Percentiles rank a stretch among this genome's conserved stretches.
These are phyloP conservation scores for Mamestra configurata DNA, from an alignment of 1,140 invertebrate genomes.

Conservation along the genomic window DNA sequence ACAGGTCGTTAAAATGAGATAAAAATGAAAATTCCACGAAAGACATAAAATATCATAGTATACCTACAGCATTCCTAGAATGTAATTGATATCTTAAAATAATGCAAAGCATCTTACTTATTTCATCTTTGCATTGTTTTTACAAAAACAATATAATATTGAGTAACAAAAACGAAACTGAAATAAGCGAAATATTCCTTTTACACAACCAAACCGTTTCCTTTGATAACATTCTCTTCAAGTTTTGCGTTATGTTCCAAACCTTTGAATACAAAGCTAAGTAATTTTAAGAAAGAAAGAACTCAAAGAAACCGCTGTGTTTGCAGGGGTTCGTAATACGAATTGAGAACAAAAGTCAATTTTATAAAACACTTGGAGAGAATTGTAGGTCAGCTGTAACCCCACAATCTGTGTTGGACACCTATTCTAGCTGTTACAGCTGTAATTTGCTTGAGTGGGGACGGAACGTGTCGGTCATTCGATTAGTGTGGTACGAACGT, in stretches of 20 bases:
- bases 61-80: background rate
- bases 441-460: slow-evolving; percentile 56
- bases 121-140: background rate
- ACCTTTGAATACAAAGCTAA: slow-evolving; percentile 44
- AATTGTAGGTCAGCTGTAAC: slow-evolving; percentile 47
- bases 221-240: slow-evolving; percentile 41
- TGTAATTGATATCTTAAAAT: background rate
- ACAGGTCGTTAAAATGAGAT: background rate
- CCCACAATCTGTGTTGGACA: slow-evolving; percentile 52
- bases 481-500: slow-evolving; percentile 50
- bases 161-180: slow-evolving; percentile 6
- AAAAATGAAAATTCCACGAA: background rate
- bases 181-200: slow-evolving; percentile 22
- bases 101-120: background rate
- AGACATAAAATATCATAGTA: too few species aligned
- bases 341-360: slow-evolving; percentile 41
- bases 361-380: slow-evolving; percentile 32
- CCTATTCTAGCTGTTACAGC: slow-evolving; percentile 55
- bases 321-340: slow-evolving; percentile 27
- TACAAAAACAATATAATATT: slow-evolving; percentile 12
- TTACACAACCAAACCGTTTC: slow-evolving; percentile 34
- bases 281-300: slow-evolving; percentile 40
- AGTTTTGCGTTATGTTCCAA: slow-evolving; percentile 32
- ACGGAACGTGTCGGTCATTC: slow-evolving; percentile 58
- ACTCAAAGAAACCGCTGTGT: slow-evolving; percentile 24